Evolutionary conservation across 2,797 vertebrate species (phyloP), one percentile per base, ranked within the genome.

Genomic region (Anabacerthia variegaticeps): DNA sequence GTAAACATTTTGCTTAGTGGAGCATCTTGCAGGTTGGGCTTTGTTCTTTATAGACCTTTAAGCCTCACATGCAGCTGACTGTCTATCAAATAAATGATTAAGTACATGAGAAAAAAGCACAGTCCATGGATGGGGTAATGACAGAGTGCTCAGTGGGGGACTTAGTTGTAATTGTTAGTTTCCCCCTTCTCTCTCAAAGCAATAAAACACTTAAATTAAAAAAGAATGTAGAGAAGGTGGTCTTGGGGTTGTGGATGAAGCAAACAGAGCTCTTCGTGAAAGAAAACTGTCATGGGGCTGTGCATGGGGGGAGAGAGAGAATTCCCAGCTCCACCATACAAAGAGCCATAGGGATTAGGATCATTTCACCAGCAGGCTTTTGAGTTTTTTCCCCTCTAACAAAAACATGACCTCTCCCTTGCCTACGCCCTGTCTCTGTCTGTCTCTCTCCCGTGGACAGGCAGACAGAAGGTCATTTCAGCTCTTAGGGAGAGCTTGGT

Each of bases 391-490:
- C 48, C 44, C 21, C 43, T 80, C 59, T 67, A 75, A 81, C 20
- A 81, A 75, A 88, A 88, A 51, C 51, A 62, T 24, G 73, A 88
- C 52, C 56, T 87, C 84, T 95, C 34, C 72, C 80, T 68, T 93
- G 92, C 48, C 87, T 75, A 11, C 10, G 5, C 80, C 49, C 85
- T 67, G 37, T 89, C 66, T 92, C 68, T 7, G 27, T 81, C 66
- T 73, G 52, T 76, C 24, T 92, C n/a, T 63, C 69, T 91, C 89
- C 77, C 12, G 6, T 20, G 67, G 72, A 85, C 92, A 89, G 63
- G 49, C 90, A 74, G 76, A 88, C 58, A 93, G 78, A 92, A 96
- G 76, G 85, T 73, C 92, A 69, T 88, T 93, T 89, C 85, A 82
- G 1, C 73, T 93, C 52, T 26, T 0, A 1, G 43, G 79, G 78